A percentile compares a stretch with the other conserved stretches of the same genome.
phyloP scores from a whole-genome alignment of 2,797 vertebrate genomes.

The Tenualosa thibaudeaui region DNA sequence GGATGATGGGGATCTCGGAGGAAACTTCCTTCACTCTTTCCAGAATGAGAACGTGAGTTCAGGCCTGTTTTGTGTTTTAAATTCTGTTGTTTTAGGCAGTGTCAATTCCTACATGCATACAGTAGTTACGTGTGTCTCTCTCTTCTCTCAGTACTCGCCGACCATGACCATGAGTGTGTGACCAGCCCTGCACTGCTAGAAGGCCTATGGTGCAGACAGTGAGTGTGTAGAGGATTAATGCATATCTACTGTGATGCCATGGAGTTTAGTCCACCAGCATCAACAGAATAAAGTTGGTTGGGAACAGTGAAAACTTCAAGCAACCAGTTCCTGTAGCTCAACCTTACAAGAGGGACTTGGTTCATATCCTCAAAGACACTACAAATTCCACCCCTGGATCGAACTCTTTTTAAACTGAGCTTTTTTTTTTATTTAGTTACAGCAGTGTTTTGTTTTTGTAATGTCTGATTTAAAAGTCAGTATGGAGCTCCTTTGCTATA shows the following conservation, averaged over 20 bases:
- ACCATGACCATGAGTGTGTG: constrained; percentile 99
- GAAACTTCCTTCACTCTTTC: constrained; percentile 99
- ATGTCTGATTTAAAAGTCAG: not conserved
- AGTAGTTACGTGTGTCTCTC: constrained; percentile 40
- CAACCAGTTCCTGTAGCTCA: not conserved
- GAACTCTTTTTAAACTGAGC: not conserved
- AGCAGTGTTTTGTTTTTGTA: constrained; percentile 17
- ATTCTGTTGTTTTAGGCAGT: not conserved
- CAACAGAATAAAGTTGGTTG: not conserved
- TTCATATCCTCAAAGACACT: constrained; percentile 9
- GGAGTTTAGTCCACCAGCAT: constrained; percentile 25
- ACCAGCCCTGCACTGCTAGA: constrained; percentile 61
- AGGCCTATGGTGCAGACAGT: not conserved
- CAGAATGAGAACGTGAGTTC: constrained; percentile 95
- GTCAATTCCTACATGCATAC: not conserved
- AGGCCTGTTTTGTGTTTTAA: not conserved
- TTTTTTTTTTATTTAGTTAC: constrained; percentile 16
- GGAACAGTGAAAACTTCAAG: constrained; percentile 3
- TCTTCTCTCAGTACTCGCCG: constrained; percentile 87
- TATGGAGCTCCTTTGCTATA: not conserved
- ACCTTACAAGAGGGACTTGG: not conserved
- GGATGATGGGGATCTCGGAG: constrained; percentile 91
- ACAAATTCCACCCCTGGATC: constrained; percentile 4
- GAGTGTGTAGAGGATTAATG: constrained; percentile 27
- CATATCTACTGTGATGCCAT: constrained; percentile 30